Conservation (phyloP, 1,140 invertebrate genomes). For the Branchinecta lynchi region DNA sequence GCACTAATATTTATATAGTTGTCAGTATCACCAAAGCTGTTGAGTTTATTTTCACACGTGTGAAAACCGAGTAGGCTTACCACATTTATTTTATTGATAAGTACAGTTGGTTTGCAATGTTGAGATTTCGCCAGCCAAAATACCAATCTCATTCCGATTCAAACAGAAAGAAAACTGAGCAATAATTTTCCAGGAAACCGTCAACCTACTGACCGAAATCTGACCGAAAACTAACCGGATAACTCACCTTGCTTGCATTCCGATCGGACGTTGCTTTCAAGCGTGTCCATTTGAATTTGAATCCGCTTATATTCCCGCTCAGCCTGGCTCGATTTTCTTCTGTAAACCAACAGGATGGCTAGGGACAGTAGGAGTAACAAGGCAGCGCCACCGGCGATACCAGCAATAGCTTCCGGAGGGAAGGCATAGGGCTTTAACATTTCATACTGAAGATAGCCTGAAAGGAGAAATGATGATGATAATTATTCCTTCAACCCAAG, state of each 20-base stretch:
- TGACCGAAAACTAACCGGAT: too few species aligned
- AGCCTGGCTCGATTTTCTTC: constrained; percentile 81
- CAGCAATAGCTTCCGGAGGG: constrained; percentile 67
- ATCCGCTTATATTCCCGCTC: constrained; percentile 92
- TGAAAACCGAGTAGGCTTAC: too few species aligned
- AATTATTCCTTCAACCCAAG: not conserved
- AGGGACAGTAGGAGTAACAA: constrained; percentile 68
- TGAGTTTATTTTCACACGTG: too few species aligned
- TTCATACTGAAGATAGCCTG: constrained; percentile 70
- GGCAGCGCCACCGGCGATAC: constrained; percentile 63
- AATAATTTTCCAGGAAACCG: too few species aligned
- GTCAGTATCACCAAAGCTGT: too few species aligned
- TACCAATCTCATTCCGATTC: too few species aligned
- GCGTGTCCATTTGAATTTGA: constrained; percentile 97
- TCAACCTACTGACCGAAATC: too few species aligned
- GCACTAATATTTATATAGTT: too few species aligned
- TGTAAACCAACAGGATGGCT: constrained; percentile 68
- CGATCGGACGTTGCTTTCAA: constrained; percentile 91
- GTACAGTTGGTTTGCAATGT: too few species aligned
- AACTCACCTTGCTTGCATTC: constrained; percentile 79
- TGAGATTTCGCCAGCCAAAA: too few species aligned
- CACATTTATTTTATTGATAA: too few species aligned
- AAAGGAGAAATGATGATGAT: not conserved
- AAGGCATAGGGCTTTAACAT: constrained; percentile 65
- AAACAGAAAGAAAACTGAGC: too few species aligned